Conservation (phyloP, 2,113 vertebrate species). For the Hypanus sabinus region DNA sequence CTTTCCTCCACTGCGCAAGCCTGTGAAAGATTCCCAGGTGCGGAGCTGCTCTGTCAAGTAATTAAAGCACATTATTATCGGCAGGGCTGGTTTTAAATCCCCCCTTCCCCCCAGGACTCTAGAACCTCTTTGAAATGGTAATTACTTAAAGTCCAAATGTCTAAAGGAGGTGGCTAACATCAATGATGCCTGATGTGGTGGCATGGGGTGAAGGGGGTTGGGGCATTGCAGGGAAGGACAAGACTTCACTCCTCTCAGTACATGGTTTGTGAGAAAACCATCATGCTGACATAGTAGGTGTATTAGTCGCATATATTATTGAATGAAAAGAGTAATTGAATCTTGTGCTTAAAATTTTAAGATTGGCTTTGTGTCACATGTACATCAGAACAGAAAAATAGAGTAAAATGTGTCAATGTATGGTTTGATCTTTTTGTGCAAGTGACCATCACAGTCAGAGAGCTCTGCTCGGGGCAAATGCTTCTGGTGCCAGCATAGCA, state of each 20-base stretch:
- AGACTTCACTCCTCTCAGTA: neutral
- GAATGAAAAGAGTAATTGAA: neutral
- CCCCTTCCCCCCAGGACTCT: slow-evolving; percentile 65
- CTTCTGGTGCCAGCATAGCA: too few relatives aligned
- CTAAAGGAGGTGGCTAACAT: slow-evolving; percentile 47
- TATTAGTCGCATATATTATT: neutral
- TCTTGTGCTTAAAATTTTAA: neutral
- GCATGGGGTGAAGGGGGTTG: neutral
- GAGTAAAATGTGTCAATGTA: too few relatives aligned
- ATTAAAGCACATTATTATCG: slow-evolving; percentile 68
- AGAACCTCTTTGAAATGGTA: slow-evolving; percentile 72
- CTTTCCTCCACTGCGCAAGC: neutral
- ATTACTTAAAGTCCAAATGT: slow-evolving; percentile 51
- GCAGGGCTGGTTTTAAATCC: slow-evolving; percentile 66
- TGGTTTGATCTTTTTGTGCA: too few relatives aligned
- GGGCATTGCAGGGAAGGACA: slow-evolving; percentile 41
- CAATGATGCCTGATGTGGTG: slow-evolving; percentile 37
- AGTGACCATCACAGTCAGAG: too few relatives aligned
- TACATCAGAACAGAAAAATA: too few relatives aligned
- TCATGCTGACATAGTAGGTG: neutral
- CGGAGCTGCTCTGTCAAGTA: slow-evolving; percentile 53
- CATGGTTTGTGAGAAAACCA: neutral
- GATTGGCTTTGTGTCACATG: too few relatives aligned
- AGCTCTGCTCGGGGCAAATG: too few relatives aligned
- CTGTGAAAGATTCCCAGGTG: slow-evolving; percentile 61